A percentile compares a stretch with the other conserved stretches of the same genome.
Conservation (phyloP, 2,888 invertebrate species). For the Amiota mariae region DNA sequence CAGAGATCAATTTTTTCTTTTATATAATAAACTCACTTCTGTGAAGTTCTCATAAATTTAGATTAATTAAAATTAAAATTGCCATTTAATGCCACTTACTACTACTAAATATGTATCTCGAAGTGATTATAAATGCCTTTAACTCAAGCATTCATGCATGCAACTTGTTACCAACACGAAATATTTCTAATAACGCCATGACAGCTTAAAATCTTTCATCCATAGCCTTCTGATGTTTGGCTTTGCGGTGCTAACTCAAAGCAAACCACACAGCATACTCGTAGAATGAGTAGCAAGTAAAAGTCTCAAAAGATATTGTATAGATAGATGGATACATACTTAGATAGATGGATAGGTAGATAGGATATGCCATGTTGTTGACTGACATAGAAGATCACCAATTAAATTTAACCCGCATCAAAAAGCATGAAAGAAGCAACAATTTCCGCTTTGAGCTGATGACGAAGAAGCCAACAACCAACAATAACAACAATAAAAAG, state of each 20-base stretch:
- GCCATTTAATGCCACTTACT: neutral
- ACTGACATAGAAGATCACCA: constrained; percentile 52
- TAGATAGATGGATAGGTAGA: constrained; percentile 19
- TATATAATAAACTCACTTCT: no score
- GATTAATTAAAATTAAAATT: neutral
- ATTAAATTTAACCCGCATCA: constrained; percentile 70
- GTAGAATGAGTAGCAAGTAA: constrained; percentile 5
- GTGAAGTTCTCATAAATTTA: neutral
- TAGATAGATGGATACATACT: neutral
- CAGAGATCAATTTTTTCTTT: no score
- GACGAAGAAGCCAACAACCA: constrained; percentile 43
- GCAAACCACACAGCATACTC: neutral
- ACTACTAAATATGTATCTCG: no score
- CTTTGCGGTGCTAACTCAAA: neutral
- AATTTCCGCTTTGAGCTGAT: constrained; percentile 46
- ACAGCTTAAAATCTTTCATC: no score
- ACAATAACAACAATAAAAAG: constrained; percentile 46
- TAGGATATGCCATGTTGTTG: constrained; percentile 37
- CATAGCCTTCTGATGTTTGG: no score
- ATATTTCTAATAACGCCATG: neutral
- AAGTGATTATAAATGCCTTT: neutral
- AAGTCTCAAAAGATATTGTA: neutral
- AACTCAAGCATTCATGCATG: constrained; percentile 3
- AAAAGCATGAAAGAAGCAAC: constrained; percentile 67
- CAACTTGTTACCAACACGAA: constrained; percentile 7